Conservation (phyloP, 2,797 vertebrate species). For the Amblyopsis hoosieri region DNA sequence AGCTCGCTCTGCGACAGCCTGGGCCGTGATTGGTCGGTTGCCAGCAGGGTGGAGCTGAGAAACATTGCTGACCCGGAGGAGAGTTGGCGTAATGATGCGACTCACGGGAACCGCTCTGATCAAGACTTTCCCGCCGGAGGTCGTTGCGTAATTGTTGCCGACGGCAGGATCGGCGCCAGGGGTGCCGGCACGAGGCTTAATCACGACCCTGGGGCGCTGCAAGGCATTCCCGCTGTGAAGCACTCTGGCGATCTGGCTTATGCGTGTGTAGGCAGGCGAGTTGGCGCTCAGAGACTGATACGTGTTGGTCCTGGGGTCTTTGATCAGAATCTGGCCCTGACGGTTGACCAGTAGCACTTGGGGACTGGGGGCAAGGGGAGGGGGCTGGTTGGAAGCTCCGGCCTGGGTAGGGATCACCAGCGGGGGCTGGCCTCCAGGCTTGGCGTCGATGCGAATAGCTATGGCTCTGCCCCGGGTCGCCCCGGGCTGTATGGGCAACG, state of each 20-base stretch:
- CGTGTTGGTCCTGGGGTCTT: constrained; percentile 78
- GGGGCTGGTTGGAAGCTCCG: background rate
- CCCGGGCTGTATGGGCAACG: constrained; percentile 60
- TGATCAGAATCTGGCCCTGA: constrained; percentile 86
- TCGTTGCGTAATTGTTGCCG: constrained; percentile 8
- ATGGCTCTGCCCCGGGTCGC: constrained; percentile 51
- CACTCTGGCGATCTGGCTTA: constrained; percentile 79
- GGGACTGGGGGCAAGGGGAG: constrained; percentile 38
- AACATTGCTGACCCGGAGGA: background rate
- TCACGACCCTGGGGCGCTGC: constrained; percentile 58
- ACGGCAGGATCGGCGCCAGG: constrained; percentile 2
- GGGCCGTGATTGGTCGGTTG: constrained; percentile 47
- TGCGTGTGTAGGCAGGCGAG: constrained; percentile 71
- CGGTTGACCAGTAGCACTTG: constrained; percentile 86
- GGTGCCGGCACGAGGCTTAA: constrained; percentile 39
- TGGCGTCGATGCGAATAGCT: constrained; percentile 69
- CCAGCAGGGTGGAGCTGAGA: constrained; percentile 19
- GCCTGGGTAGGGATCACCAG: constrained; percentile 24
- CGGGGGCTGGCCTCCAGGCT: constrained; percentile 32
- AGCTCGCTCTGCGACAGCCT: constrained; percentile 70
- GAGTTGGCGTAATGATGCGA: background rate
- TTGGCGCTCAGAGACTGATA: constrained; percentile 68
- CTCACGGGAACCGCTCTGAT: constrained; percentile 54
- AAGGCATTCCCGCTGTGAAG: constrained; percentile 66
- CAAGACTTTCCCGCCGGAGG: constrained; percentile 43